A percentile compares a stretch with the other conserved stretches of the same genome.
These are phyloP conservation scores for Sorex fumeus DNA, from an alignment of 2,113 vertebrate species.

Conservation along the genomic window DNA sequence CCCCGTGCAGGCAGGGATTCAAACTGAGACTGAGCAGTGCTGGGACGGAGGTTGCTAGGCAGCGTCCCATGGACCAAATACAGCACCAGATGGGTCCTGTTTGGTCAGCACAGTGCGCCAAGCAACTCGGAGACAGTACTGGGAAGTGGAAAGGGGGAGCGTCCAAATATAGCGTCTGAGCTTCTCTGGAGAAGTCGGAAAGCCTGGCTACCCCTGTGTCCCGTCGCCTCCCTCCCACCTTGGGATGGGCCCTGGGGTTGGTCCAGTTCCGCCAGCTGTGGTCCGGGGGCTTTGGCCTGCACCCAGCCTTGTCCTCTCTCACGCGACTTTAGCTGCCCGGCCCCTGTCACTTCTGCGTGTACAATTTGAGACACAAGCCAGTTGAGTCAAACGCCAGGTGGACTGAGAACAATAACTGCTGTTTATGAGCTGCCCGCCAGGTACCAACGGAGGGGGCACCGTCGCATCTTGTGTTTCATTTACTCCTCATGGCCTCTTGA, in stretches of 20 bases:
- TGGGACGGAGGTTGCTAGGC: conserved; percentile 44
- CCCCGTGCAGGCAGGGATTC: neutral
- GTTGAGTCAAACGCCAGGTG: neutral
- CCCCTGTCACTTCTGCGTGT: neutral
- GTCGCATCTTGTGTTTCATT: neutral
- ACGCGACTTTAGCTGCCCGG: neutral
- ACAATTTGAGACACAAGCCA: neutral
- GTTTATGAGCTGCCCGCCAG: neutral
- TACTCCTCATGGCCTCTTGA: neutral
- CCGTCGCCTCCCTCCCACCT: fast-evolving
- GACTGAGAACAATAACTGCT: neutral
- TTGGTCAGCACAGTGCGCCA: neutral
- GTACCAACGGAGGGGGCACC: neutral
- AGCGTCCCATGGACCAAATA: neutral
- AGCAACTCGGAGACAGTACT: neutral
- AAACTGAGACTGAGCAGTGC: neutral
- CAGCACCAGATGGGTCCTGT: conserved; percentile 4
- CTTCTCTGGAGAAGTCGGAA: conserved; percentile 22
- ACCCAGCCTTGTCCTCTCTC: neutral
- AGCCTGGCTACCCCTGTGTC: neutral
- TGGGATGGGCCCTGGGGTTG: neutral
- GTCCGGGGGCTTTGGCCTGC: neutral
- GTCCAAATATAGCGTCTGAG: neutral
- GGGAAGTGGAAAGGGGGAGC: conserved; percentile 18
- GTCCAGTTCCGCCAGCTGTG: neutral